Percentiles rank a stretch among this genome's conserved stretches.
Conservation (phyloP, 30 jellyfish, hydroid and myxozoan species). For the Catostylus mosaicus region DNA sequence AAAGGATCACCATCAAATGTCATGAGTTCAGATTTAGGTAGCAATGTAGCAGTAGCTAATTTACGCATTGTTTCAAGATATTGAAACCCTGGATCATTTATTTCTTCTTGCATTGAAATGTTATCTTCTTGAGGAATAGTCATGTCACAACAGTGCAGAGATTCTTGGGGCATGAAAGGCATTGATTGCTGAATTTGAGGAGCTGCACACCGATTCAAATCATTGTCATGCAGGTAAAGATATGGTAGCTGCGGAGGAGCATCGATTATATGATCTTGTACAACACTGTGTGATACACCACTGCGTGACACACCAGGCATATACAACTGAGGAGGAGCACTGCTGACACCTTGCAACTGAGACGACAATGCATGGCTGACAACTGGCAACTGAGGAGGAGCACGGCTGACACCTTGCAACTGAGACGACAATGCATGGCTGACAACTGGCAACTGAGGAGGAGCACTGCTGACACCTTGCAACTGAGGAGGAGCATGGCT, state of each 20-base stretch:
- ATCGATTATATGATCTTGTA: not conserved
- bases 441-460: not conserved
- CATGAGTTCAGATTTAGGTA: constrained; percentile 48
- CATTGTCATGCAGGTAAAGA: constrained; percentile 6
- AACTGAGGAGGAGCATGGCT: too few relatives aligned
- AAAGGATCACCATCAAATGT: constrained; percentile 58
- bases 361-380: not conserved
- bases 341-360: not conserved
- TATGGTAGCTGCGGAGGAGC: constrained; percentile 13
- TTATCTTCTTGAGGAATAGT: constrained; percentile 6
- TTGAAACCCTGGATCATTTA: constrained; percentile 13
- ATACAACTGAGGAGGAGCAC: not conserved
- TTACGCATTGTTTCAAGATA: constrained; percentile 42
- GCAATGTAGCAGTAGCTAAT: constrained; percentile 59
- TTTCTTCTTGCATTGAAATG: constrained; percentile 7
- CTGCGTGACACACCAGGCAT: constrained; percentile 1
- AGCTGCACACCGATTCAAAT: constrained; percentile 6
- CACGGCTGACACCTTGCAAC: not conserved
- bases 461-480: not conserved
- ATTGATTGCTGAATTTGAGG: constrained; percentile 24
- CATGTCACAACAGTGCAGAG: not conserved
- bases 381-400: not conserved
- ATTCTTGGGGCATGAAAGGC: constrained; percentile 13
- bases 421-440: too few relatives aligned
- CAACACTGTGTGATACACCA: not conserved